Conservation (phyloP, 2,888 invertebrate genomes). For the Ommatoiulus sabulosus region DNA sequence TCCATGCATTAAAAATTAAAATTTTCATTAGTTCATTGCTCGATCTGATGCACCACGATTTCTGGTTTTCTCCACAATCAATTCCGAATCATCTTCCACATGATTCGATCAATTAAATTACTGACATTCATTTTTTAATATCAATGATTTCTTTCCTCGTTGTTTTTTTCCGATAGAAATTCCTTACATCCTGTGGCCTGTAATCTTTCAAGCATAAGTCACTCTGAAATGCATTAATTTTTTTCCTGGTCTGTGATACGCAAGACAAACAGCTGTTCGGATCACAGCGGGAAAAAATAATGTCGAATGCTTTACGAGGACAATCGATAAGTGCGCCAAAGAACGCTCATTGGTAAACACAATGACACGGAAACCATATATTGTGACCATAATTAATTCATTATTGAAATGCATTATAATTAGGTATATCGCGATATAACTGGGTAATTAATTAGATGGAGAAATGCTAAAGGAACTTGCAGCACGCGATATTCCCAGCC, state of each 20-base stretch:
- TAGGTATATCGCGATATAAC: slow-evolving; percentile 45
- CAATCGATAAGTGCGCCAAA: slow-evolving; percentile 9
- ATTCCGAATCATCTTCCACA: not conserved
- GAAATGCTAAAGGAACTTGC: not conserved
- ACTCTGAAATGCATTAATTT: slow-evolving; percentile 38
- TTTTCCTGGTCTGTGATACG: slow-evolving; percentile 1
- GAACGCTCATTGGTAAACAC: slow-evolving; percentile 22
- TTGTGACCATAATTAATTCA: slow-evolving; percentile 45
- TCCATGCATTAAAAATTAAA: not conserved
- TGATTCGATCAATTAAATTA: not conserved
- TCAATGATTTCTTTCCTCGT: not conserved
- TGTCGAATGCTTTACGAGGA: not conserved
- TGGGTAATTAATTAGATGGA: slow-evolving; percentile 46
- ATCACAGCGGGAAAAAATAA: slow-evolving; percentile 12
- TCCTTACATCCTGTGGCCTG: slow-evolving; percentile 3
- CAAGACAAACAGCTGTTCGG: not conserved
- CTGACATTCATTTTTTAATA: not conserved
- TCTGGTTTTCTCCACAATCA: too few relatives aligned
- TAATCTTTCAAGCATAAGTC: slow-evolving; percentile 37
- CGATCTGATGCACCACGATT: not conserved
- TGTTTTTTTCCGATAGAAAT: not conserved
- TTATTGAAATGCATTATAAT: slow-evolving; percentile 47
- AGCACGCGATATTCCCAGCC: slow-evolving; percentile 8
- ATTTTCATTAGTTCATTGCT: not conserved
- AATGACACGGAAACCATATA: slow-evolving; percentile 47